phyloP scores from a whole-genome alignment of 2,797 vertebrate species.

The Thalassophryne amazonica region DNA sequence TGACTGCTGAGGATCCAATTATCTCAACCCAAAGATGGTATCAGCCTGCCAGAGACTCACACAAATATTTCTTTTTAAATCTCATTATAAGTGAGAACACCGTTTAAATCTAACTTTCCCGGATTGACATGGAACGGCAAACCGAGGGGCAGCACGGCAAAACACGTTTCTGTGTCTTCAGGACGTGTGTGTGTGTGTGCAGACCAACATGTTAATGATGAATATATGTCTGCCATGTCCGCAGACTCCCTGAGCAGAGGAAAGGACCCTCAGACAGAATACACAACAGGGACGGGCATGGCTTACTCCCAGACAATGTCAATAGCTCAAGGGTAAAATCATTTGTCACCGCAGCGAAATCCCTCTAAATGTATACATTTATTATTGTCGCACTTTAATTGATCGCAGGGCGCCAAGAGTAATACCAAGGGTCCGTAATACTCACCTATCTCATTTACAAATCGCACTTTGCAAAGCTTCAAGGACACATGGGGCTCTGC shows the following conservation, averaged over 20 bases:
- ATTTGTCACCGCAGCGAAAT: constrained; percentile 79
- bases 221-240: constrained; percentile 69
- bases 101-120: constrained; percentile 86
- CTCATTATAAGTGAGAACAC: constrained; percentile 88
- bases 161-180: not conserved
- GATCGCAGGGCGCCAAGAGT: constrained; percentile 74
- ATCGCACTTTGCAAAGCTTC: constrained; percentile 71
- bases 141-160: constrained; percentile 20
- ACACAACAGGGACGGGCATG: constrained; percentile 77
- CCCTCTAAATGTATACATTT: constrained; percentile 83
- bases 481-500: constrained; percentile 66
- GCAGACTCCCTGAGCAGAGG: constrained; percentile 73
- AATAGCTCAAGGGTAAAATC: constrained; percentile 85
- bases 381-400: constrained; percentile 83
- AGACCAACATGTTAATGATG: constrained; percentile 71
- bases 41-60: constrained; percentile 83
- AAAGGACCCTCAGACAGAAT: constrained; percentile 75
- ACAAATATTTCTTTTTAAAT: constrained; percentile 89
- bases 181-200: constrained; percentile 11
- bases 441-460: constrained; percentile 80
- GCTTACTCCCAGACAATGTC: constrained; percentile 81
- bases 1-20: constrained; percentile 72
- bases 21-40: constrained; percentile 89
- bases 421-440: constrained; percentile 79
- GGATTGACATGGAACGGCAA: constrained; percentile 71